Base-by-base conservation (phyloP, 2,797 vertebrate genomes). In the Lepus oiostolus region DNA sequence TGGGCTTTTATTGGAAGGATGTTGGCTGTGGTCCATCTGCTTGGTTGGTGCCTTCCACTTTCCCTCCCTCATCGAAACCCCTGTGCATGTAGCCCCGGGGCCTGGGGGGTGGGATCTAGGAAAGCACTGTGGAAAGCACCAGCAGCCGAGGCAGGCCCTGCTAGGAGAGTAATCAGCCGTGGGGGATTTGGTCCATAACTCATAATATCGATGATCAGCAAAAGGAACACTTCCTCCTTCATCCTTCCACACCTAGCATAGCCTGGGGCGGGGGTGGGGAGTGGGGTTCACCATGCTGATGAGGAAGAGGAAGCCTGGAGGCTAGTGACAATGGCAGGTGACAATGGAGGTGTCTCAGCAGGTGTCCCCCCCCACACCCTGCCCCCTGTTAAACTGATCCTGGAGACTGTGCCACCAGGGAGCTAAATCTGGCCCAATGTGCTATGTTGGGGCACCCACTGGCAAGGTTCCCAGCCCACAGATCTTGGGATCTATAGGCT, bases 361-460 rank as follows among this genome's bases (percentile, higher is more conserved):
- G 60, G 68, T 47, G 26, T 52, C 58, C 5, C 11, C 6, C 21
- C 35, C 38, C 38, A 1, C 38, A 7, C 38, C 38, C 38, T 1
- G 38, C 35, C 35, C 35, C 2, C 1, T 54, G 22, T 19, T n/a
- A 19, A 28, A n/a, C 38, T 62, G 24, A 83, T 24, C n/a, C 19
- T 62, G 60, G 60, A 87, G 50, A 91, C 35, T 32, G 13, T 67
- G 75, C 65, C 21, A 47, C 14, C 24, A 22, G 2, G 47, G n/a
- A 60, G 52, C 47, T 30, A 50, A 86, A 30, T 19, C 3, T 4
- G 35, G 30, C 85, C 62, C 42, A 21, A 17, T 0, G 1, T 70
- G 50, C 12, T 8, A 4, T 60, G 60, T 3, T 47, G 14, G 32
- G 79, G 28, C 0, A 2, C 4, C 42, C 19, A 50, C 4, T 0